These are phyloP conservation scores for Cyaniris semiargus DNA, from an alignment of 2,888 invertebrate genomes.

Conservation along the genomic window DNA sequence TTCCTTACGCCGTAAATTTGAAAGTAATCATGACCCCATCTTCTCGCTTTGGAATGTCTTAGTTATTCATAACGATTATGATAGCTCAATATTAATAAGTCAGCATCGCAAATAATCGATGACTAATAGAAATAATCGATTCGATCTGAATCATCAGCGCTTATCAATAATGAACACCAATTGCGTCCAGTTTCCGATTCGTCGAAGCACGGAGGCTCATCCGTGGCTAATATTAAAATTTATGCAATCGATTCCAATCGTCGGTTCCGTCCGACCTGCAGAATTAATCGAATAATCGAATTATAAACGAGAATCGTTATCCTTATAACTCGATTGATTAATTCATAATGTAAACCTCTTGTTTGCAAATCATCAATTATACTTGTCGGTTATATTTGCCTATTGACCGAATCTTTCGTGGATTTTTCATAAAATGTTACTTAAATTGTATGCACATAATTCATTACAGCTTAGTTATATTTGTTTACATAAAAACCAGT, in stretches of 20 bases:
- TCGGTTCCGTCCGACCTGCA: slow-evolving; percentile 54
- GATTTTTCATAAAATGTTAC: neutral
- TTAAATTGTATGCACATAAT: neutral
- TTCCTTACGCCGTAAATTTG: neutral
- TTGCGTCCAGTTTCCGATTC: slow-evolving; percentile 49
- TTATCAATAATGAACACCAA: slow-evolving; percentile 60
- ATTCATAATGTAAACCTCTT: slow-evolving; percentile 31
- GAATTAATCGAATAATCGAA: slow-evolving; percentile 41
- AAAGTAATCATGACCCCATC: neutral
- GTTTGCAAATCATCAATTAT: slow-evolving; percentile 19
- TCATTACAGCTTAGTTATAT: neutral
- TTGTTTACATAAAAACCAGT: too few relatives aligned
- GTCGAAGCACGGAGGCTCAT: slow-evolving; percentile 34
- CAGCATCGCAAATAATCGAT: neutral
- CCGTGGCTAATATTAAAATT: slow-evolving; percentile 59
- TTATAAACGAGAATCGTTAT: slow-evolving; percentile 39
- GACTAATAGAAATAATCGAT: slow-evolving; percentile 29
- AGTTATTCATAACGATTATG: neutral
- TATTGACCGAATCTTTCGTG: neutral
- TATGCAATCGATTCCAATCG: slow-evolving; percentile 62
- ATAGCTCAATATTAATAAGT: neutral
- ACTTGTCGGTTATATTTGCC: neutral
- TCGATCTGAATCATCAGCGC: slow-evolving; percentile 52
- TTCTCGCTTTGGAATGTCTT: neutral
- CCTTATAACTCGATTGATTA: slow-evolving; percentile 34